phyloP scores from a whole-genome alignment of 30 jellyfish, hydroid and myxozoan species.

The Aurelia coerulea region DNA sequence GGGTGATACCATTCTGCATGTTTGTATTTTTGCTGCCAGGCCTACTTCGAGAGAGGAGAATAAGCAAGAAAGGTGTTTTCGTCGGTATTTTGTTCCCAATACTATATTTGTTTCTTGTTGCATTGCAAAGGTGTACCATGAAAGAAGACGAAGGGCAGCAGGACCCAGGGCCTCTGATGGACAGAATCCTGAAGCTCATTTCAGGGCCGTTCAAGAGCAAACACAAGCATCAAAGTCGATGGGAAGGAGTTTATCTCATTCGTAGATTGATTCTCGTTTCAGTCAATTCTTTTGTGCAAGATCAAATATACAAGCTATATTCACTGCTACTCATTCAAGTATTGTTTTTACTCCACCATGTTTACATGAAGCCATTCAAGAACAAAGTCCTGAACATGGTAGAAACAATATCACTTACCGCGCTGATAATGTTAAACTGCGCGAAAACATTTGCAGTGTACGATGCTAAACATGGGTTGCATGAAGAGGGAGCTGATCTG shows the following conservation, averaged over 20 bases:
- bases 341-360: slow-evolving; percentile 44
- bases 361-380: slow-evolving; percentile 42
- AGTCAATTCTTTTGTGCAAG: slow-evolving; percentile 5
- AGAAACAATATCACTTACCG: slow-evolving; percentile 48
- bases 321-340: slow-evolving; percentile 16
- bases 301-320: slow-evolving; percentile 7
- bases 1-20: slow-evolving; percentile 51
- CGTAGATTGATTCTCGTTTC: slow-evolving; percentile 45
- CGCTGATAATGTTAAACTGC: slow-evolving; percentile 11
- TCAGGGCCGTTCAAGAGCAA: slow-evolving; percentile 17
- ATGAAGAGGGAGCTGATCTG: not conserved
- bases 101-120: not conserved
- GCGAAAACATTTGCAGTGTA: slow-evolving; percentile 20
- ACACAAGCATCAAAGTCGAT: not conserved
- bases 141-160: not conserved
- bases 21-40: slow-evolving; percentile 11
- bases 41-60: slow-evolving; percentile 14
- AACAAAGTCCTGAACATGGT: slow-evolving; percentile 27
- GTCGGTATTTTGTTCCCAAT: slow-evolving; percentile 32
- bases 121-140: not conserved
- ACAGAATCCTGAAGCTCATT: slow-evolving; percentile 2
- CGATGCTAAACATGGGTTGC: not conserved
- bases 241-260: slow-evolving; percentile 51
- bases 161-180: too few species aligned
- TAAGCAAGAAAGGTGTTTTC: not conserved